Evolutionary conservation across 92 coral and sea anemone species (phyloP).

Genomic region (Desmophyllum pertusum): DNA sequence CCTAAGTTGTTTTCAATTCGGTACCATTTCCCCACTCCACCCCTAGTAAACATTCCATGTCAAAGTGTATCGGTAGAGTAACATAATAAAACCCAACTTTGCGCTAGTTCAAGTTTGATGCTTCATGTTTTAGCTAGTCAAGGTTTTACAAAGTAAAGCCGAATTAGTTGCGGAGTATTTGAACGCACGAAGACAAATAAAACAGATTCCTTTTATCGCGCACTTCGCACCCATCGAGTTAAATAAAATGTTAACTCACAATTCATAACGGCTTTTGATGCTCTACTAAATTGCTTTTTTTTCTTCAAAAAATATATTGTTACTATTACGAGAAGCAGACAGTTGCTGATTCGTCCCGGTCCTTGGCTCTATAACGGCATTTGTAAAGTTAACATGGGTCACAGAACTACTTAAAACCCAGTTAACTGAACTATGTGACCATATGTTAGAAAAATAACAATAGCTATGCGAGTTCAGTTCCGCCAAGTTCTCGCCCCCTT

Average conservation of each 20-base stretch:
- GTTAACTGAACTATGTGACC: too few species aligned
- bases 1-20: background rate
- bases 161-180: too few species aligned
- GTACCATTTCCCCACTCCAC: background rate
- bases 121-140: too few species aligned
- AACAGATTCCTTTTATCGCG: too few species aligned
- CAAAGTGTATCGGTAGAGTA: background rate
- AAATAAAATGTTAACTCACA: too few species aligned
- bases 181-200: too few species aligned
- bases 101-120: too few species aligned
- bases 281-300: background rate
- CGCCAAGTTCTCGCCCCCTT: background rate
- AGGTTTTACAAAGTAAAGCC: too few species aligned
- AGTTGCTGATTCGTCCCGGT: background rate
- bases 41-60: background rate
- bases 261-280: background rate
- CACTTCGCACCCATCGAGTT: too few species aligned
- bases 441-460: background rate
- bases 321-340: background rate
- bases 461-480: background rate
- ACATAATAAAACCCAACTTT: too few species aligned
- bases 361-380: background rate
- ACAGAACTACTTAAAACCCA: background rate
- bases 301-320: background rate
- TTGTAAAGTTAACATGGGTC: background rate